Evolutionary conservation across 2,113 vertebrate species (phyloP).

Genomic region (Podocnemis expansa): DNA sequence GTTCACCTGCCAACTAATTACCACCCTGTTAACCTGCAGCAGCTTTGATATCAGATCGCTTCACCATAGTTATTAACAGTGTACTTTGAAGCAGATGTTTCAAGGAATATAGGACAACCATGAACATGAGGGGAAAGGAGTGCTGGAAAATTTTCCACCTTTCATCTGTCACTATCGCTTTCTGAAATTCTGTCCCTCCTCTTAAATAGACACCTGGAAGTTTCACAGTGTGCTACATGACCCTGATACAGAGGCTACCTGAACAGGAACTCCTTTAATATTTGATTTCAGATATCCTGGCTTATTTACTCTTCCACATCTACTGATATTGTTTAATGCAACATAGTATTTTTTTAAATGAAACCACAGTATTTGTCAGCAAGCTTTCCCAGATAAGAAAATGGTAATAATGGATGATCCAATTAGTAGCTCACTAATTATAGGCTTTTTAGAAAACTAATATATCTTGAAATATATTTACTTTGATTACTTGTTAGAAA

Average conservation of each 20-base stretch:
- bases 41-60: conserved; percentile 11
- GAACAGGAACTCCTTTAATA: not conserved
- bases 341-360: not conserved
- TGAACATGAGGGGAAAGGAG: not conserved
- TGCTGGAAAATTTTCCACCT: not conserved
- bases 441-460: conserved; percentile 34
- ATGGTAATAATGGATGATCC: conserved; percentile 6
- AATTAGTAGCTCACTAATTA: conserved; percentile 57
- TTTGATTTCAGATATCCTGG: not conserved
- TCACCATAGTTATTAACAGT: not conserved
- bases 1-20: conserved; percentile 18
- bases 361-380: conserved; percentile 5
- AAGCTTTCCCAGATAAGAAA: conserved; percentile 17
- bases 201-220: not conserved
- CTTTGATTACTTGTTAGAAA: conserved; percentile 58
- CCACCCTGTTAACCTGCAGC: conserved; percentile 19
- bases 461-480: conserved; percentile 54
- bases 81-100: not conserved
- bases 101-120: not conserved
- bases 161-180: conserved; percentile 11
- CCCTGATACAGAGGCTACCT: not conserved
- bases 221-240: not conserved
- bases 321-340: not conserved
- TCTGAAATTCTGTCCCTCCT: not conserved
- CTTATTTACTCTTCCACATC: not conserved